Evolutionary conservation across 2,113 vertebrate genomes (phyloP).

Genomic region (Monopterus albus): DNA sequence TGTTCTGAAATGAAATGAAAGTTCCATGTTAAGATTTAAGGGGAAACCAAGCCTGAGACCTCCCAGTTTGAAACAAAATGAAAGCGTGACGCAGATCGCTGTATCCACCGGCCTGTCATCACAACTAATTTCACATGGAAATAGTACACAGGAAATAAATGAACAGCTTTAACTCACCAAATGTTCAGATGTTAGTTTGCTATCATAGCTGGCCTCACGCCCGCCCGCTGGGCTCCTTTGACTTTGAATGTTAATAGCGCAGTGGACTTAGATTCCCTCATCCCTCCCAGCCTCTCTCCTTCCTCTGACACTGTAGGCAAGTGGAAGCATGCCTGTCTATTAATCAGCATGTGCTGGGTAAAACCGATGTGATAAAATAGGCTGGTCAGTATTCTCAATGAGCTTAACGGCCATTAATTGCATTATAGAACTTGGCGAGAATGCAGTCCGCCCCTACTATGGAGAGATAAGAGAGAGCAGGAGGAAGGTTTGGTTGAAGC

Average conservation of each 20-base stretch:
- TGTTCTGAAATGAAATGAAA: conserved; percentile 24
- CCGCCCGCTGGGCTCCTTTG: conserved; percentile 17
- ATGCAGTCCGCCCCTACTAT: conserved; percentile 12
- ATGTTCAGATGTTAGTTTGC: conserved; percentile 20
- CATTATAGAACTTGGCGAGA: conserved; percentile 20
- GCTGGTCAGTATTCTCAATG: conserved; percentile 56
- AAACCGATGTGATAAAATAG: conserved; percentile 49
- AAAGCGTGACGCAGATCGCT: conserved; percentile 13
- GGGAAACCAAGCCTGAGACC: conserved; percentile 28
- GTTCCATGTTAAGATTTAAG: conserved; percentile 19
- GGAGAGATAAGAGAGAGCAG: conserved; percentile 10
- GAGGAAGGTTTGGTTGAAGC: conserved; percentile 21
- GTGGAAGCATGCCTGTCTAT: conserved; percentile 41
- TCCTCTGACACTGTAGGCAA: conserved; percentile 22
- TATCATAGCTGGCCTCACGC: conserved; percentile 41
- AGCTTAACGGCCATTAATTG: conserved; percentile 50
- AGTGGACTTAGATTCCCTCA: conserved; percentile 20
- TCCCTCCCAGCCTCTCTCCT: conserved; percentile 15
- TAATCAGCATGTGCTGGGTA: conserved; percentile 48
- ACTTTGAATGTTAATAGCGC: conserved; percentile 58
- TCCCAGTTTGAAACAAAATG: conserved; percentile 33
- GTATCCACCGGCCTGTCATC: conserved; percentile 26
- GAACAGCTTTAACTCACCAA: conserved; percentile 22
- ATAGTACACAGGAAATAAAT: conserved; percentile 16
- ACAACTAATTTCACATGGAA: conserved; percentile 41